Evolutionary conservation across 2,888 invertebrate genomes (phyloP), one percentile per base, ranked within the genome.

Genomic region (Aspidiotus destructor): DNA sequence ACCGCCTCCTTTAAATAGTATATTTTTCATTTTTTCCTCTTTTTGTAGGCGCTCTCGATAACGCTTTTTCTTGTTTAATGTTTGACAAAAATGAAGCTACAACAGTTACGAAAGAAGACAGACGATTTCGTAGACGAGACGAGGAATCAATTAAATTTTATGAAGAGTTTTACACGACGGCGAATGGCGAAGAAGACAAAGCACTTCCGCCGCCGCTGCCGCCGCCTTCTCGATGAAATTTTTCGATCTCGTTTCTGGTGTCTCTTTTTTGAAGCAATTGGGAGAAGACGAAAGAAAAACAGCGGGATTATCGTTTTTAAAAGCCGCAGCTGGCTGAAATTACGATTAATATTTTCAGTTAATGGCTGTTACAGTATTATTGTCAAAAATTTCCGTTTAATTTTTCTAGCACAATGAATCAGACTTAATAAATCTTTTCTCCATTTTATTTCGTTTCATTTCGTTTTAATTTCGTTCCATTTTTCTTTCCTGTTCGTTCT

Each of bases 291-390:
- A n/a, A 28, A 48, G n/a, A n/a, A 48, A 48, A 48, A 13, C 48
- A n/a, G 11, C 48, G 48, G 48, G 11, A 48, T 48, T 48, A 48
- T 48, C n/a, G 48, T 48, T 28, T 28, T 48, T 48, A 48, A 48
- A 48, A n/a, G n/a, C 48, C 48, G 48, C 48, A 48, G 48, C 48
- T 48, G 48, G 10, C 11, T 48, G n/a, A 48, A 48, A 48, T 48
- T 48, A 48, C 48, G 48, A 48, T 48, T 48, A 48, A 48, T 48
- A n/a, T 48, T n/a, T 48, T n/a, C 48, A 48, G 48, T 48, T 48
- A 48, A 48, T n/a, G 48, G n/a, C 48, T n/a, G n/a, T n/a, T 48
- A n/a, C 48, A 48, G 48, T 48, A 48, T 48, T 48, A 48, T 48
- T 48, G 48, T 48, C 48, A 48, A n/a, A 48, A 48, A 48, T 48